Evolutionary conservation across 2,797 vertebrate species (phyloP).

Genomic region (Acanthornis magna): DNA sequence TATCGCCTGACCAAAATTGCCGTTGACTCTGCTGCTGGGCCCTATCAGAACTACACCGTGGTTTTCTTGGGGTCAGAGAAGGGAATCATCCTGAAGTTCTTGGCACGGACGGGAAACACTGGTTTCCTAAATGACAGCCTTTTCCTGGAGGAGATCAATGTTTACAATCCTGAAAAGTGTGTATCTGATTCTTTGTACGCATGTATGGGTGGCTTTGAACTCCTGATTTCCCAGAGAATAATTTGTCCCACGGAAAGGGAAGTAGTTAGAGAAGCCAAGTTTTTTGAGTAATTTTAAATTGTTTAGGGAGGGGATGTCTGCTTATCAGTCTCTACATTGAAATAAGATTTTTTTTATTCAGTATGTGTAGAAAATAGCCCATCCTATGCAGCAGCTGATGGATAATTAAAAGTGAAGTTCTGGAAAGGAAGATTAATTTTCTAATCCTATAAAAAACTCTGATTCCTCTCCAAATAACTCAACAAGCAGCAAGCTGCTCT

Average conservation of each 20-base stretch:
- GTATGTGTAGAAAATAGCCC: not conserved
- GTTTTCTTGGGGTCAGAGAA: slow-evolving; percentile 97
- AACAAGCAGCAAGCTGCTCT: not conserved
- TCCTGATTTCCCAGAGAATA: not conserved
- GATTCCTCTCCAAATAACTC: slow-evolving; percentile 33
- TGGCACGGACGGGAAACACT: slow-evolving; percentile 89
- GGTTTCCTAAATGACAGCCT: slow-evolving; percentile 95
- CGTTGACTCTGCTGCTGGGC: slow-evolving; percentile 90
- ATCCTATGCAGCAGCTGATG: not conserved
- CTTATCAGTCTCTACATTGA: not conserved
- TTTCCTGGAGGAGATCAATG: slow-evolving; percentile 94
- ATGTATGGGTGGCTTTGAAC: slow-evolving; percentile 5
- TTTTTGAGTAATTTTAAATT: not conserved
- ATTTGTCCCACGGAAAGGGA: not conserved
- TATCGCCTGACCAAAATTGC: slow-evolving; percentile 96
- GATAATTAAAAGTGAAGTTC: slow-evolving; percentile 40
- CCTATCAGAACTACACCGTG: slow-evolving; percentile 90
- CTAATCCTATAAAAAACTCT: not conserved
- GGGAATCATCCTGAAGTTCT: slow-evolving; percentile 95
- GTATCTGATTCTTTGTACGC: slow-evolving; percentile 66
- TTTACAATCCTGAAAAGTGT: slow-evolving; percentile 97
- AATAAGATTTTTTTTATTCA: not conserved
- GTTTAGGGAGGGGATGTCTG: slow-evolving; percentile 19
- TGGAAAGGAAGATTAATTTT: slow-evolving; percentile 44
- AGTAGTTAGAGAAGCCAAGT: not conserved